Conservation (phyloP, 2,888 invertebrate species). For the Elysia crispata region DNA sequence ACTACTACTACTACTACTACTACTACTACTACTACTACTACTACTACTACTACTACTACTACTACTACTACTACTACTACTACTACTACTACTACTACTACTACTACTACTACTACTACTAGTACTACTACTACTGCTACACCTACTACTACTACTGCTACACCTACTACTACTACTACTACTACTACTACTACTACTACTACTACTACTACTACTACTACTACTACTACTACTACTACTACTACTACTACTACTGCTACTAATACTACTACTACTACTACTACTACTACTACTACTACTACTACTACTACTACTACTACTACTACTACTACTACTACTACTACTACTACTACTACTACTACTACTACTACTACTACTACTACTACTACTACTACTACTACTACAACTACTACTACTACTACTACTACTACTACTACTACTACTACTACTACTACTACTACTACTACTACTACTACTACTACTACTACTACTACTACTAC, state of each 20-base stretch:
- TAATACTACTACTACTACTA: no score
- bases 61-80: conserved; percentile 9
- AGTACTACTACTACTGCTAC: neutral
- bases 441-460: conserved; percentile 4
- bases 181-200: conserved; percentile 9
- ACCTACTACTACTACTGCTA: no score
- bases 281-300: conserved; percentile 9
- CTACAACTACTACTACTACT: conserved; percentile 4
- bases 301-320: conserved; percentile 9
- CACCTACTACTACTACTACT: neutral
- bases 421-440: conserved; percentile 9
- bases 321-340: conserved; percentile 9
- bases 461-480: neutral
- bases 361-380: neutral
- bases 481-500: conserved; percentile 9
- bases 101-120: conserved; percentile 9
- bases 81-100: conserved; percentile 9
- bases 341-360: conserved; percentile 9
- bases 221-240: conserved; percentile 9
- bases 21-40: conserved; percentile 4
- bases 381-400: conserved; percentile 9
- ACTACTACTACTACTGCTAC: no score
- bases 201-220: conserved; percentile 40
- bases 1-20: conserved; percentile 9
- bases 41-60: conserved; percentile 4